phyloP scores from a whole-genome alignment of 1,140 invertebrate species.

The Lepidurus packardi region DNA sequence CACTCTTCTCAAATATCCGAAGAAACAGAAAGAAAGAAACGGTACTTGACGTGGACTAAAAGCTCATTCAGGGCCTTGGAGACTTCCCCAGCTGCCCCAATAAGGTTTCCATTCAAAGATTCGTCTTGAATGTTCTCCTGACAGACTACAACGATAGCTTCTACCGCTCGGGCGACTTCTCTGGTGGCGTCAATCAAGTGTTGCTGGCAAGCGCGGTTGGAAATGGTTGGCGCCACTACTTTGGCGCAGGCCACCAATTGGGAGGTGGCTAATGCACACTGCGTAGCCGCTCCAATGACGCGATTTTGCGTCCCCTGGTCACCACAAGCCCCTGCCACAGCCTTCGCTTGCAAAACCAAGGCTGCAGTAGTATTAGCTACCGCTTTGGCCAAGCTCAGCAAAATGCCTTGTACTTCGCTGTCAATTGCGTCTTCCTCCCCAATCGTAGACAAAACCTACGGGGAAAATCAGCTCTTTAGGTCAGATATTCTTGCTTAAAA shows the following conservation, averaged over 20 bases:
- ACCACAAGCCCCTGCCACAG: slow-evolving; percentile 77
- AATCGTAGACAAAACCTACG: slow-evolving; percentile 67
- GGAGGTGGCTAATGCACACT: slow-evolving; percentile 93
- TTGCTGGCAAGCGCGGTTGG: slow-evolving; percentile 86
- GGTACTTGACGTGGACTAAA: slow-evolving; percentile 76
- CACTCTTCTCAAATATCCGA: neutral
- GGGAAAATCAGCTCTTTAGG: neutral
- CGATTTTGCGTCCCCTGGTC: slow-evolving; percentile 61
- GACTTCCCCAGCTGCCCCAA: slow-evolving; percentile 78
- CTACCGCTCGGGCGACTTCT: slow-evolving; percentile 87
- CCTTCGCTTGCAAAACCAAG: slow-evolving; percentile 89
- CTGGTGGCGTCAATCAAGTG: slow-evolving; percentile 87
- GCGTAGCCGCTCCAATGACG: slow-evolving; percentile 89
- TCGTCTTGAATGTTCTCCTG: slow-evolving; percentile 63
- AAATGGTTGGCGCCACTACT: slow-evolving; percentile 76
- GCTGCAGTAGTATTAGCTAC: slow-evolving; percentile 95
- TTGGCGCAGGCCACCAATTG: slow-evolving; percentile 97
- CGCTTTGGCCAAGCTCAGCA: slow-evolving; percentile 84
- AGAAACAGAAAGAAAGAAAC: slow-evolving; percentile 34
- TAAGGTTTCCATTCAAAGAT: slow-evolving; percentile 65
- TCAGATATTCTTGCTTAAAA: no score
- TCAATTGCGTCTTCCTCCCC: slow-evolving; percentile 77
- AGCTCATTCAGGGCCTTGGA: slow-evolving; percentile 83
- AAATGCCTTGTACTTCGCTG: slow-evolving; percentile 72
- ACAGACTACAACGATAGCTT: slow-evolving; percentile 80